phyloP scores from a whole-genome alignment of 2,888 invertebrate species.

The Nephrotoma flavescens region DNA sequence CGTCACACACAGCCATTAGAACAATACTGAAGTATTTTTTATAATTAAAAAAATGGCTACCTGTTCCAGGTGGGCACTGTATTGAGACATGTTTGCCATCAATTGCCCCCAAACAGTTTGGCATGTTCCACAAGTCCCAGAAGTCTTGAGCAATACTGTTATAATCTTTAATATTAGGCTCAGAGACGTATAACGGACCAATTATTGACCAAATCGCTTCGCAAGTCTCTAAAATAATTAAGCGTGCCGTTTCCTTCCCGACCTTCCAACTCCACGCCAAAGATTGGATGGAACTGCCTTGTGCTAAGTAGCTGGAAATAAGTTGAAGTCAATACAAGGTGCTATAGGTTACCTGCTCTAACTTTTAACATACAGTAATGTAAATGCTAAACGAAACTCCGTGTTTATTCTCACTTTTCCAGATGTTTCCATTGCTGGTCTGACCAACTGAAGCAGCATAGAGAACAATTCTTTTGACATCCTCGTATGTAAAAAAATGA shows the following conservation, averaged over 20 bases:
- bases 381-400: too few species aligned
- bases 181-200: constrained; percentile 1
- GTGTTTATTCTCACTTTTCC: too few species aligned
- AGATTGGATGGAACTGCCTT: not conserved
- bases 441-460: too few species aligned
- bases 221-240: constrained; percentile 9
- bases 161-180: constrained; percentile 1
- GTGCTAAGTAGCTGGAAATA: not conserved
- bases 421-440: too few species aligned
- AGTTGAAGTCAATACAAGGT: too few species aligned
- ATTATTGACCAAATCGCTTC: constrained; percentile 8
- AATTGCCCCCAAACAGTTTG: constrained; percentile 17
- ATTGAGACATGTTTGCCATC: constrained; percentile 18
- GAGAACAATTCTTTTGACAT: too few species aligned
- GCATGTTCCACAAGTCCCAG: constrained; percentile 13
- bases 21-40: not conserved
- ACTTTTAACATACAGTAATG: too few species aligned
- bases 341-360: too few species aligned
- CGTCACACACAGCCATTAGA: not conserved
- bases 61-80: constrained; percentile 13
- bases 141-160: constrained; percentile 7
- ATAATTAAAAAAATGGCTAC: not conserved
- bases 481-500: too few species aligned
- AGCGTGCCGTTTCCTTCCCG: constrained; percentile 7
- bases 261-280: constrained; percentile 7